Base-by-base conservation (phyloP, 1,140 invertebrate species). In the Drosophila nebulosa region DNA sequence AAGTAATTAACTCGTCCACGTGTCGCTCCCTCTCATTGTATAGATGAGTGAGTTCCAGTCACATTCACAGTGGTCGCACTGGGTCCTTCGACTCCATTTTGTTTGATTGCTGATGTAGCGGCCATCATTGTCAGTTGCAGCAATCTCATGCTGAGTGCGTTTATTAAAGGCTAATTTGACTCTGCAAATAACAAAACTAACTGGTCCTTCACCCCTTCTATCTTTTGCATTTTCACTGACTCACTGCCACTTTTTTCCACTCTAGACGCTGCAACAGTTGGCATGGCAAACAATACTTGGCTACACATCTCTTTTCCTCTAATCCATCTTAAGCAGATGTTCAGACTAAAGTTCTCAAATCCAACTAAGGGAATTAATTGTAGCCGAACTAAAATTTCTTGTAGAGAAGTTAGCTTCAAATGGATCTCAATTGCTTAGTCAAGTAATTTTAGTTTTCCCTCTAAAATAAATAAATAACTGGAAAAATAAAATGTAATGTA, bases 1-100 rank as follows among this genome's bases (percentile, higher is more conserved):
- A 85, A 85, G 79, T 84, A 84, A 84, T 84, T 84, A 84, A 77
- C 79, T n/a, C n/a, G n/a, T n/a, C 85, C 76, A 71, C 12, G 12
- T 18, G 12, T 30, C 7, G 6, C 35, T 36, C n/a, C n/a, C n/a
- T n/a, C n/a, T n/a, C n/a, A n/a, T n/a, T n/a, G 2, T 24, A 24
- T 24, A 24, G 4, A 24, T 51, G 67, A 46, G 69, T 50, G 35
- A 53, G 35, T 36, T 36, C 14, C 12, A 36, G n/a, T 36, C 35
- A n/a, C 35, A 36, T n/a, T 36, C 35, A n/a, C 35, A 36, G 35
- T 24, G 21, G 10, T 12, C 12, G 50, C 22, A 26, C 21, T 21
- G 12, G n/a, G 50, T 24, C 50, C 24, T n/a, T 24, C 26, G 10
- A 24, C 50, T 46, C 18, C 42, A 21, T n/a, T 46, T 46, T 36